Base-by-base conservation (phyloP, 2,888 invertebrate species). In the Nasonovia ribisnigri region DNA sequence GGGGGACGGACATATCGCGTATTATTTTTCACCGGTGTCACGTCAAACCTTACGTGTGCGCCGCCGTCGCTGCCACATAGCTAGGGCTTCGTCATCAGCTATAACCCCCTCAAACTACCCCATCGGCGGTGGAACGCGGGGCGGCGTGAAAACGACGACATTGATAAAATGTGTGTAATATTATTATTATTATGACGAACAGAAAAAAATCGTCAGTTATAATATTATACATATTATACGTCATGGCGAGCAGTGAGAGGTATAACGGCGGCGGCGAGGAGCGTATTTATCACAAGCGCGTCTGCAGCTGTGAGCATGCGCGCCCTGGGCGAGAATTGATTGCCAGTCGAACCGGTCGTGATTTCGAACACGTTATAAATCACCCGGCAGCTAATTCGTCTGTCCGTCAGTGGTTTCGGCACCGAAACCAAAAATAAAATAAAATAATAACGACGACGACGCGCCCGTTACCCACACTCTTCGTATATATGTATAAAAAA, bases 311-410 rank as follows among this genome's bases (percentile, higher is more conserved):
- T 88, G 67, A 86, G 88, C 90, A 57, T 90, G 84, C 89, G 84
- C n/a, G 93, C 90, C 90, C 86, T 13, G 67, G 93, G 90, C 90
- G 86, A 93, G 93, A 93, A 93, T 93, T 90, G 93, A 93, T 93
- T 90, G 93, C 90, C 93, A 67, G 93, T 90, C 93, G 93, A 93
- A 93, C 93, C 93, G 93, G 93, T 93, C 93, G 93, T 93, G 93
- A 93, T 93, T 90, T 90, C 67, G 90, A 93, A 93, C 93, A 93
- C 93, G 90, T 93, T 93, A 93, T 93, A 93, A 93, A 93, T 93
- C 93, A 93, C 90, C 93, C 86, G 51, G 90, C 93, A 93, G 93
- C 93, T 93, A 93, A 93, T 90, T 90, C 93, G 93, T 86, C 90
- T 84, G 90, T 90, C 90, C 84, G 89, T 93, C 93, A 92, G 88